A percentile compares a stretch with the other conserved stretches of the same genome.
Conservation (phyloP, 2,888 invertebrate genomes). For the Onthophagus sagittarius region DNA sequence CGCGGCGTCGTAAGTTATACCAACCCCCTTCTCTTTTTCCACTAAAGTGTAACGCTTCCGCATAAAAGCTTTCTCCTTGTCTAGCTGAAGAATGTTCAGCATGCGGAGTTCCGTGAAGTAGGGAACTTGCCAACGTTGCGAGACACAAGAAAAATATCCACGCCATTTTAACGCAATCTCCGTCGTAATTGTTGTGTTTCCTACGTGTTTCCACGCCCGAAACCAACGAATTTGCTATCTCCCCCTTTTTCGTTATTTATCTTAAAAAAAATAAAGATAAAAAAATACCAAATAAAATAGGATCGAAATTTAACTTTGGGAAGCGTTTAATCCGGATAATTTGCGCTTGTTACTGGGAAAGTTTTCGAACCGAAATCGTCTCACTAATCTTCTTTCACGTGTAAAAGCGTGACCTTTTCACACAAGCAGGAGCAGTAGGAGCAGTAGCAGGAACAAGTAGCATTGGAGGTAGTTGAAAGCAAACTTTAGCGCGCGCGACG, state of each 20-base stretch:
- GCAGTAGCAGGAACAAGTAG: too few relatives aligned
- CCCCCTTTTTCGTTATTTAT: background rate
- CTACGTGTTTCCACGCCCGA: background rate
- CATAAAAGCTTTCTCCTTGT: background rate
- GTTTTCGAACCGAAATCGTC: background rate
- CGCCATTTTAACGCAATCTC: background rate
- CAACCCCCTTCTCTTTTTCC: background rate
- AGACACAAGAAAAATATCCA: background rate
- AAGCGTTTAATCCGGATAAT: background rate
- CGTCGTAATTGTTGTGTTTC: background rate
- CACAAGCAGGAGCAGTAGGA: too few relatives aligned
- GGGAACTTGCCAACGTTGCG: background rate
- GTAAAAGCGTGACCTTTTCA: background rate
- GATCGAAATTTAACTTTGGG: background rate
- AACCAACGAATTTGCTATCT: background rate
- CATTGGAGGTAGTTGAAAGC: background rate
- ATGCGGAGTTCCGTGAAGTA: background rate
- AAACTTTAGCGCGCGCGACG: background rate
- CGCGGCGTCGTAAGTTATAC: background rate
- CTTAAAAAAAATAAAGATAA: background rate
- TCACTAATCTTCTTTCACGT: background rate
- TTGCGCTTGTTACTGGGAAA: background rate
- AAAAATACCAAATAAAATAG: background rate
- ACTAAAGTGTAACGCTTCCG: background rate
- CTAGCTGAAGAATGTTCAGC: background rate